Evolutionary conservation across 2,888 invertebrate species (phyloP).

Genomic region (Cephus runcator): DNA sequence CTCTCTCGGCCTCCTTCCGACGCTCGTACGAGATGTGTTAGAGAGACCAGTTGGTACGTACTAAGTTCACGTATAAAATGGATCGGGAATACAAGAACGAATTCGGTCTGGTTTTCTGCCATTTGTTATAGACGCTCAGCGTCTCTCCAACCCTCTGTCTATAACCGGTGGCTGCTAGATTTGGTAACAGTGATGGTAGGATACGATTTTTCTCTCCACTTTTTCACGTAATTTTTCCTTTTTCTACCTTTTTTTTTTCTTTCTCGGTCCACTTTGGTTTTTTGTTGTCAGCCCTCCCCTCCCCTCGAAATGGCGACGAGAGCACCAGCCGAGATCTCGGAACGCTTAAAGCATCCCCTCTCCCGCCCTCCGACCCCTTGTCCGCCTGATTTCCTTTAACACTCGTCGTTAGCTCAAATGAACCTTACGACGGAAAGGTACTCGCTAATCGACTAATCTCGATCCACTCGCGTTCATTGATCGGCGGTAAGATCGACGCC

Average conservation of each 20-base stretch:
- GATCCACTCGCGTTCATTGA: not conserved
- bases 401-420: not conserved
- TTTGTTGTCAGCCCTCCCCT: not conserved
- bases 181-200: not conserved
- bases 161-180: not conserved
- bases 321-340: not conserved
- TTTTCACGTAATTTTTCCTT: not conserved
- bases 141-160: not conserved
- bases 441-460: not conserved
- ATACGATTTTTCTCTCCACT: not conserved
- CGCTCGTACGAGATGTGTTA: not conserved
- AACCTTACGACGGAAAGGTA: not conserved
- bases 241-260: not conserved
- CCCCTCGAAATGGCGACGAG: not conserved
- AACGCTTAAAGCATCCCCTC: not conserved
- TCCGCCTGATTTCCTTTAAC: not conserved
- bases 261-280: not conserved
- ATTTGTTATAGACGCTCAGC: not conserved
- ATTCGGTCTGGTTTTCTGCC: not conserved
- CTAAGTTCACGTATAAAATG: not conserved
- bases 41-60: not conserved
- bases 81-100: not conserved
- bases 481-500: not conserved
- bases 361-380: not conserved
- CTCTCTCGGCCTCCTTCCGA: not conserved